Evolutionary conservation across 2,113 vertebrate species (phyloP).

Genomic region (Verasper variegatus): DNA sequence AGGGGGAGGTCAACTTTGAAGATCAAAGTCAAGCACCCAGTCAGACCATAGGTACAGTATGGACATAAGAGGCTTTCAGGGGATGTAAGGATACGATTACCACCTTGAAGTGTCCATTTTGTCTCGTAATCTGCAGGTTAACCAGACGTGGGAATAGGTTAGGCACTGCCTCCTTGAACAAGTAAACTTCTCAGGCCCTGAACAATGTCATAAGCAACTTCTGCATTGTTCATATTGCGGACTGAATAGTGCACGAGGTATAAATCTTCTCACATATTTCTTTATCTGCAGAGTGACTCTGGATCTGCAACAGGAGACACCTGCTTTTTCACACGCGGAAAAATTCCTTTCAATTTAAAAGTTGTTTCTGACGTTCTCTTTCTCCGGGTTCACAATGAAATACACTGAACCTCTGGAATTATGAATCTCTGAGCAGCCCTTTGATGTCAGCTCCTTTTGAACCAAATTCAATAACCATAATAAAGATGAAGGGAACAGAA

Average conservation of each 20-base stretch:
- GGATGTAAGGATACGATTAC: constrained; percentile 62
- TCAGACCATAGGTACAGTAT: constrained; percentile 50
- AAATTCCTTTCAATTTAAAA: constrained; percentile 69
- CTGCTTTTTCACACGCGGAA: constrained; percentile 52
- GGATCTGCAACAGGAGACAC: constrained; percentile 36
- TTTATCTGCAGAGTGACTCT: constrained; percentile 1
- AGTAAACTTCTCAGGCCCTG: neutral
- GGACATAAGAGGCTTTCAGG: constrained; percentile 60
- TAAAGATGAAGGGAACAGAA: constrained; percentile 78
- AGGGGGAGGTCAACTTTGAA: constrained; percentile 80
- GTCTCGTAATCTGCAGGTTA: constrained; percentile 59
- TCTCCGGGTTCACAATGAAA: constrained; percentile 69
- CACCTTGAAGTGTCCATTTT: constrained; percentile 67
- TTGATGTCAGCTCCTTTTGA: constrained; percentile 84
- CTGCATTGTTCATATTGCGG: too few relatives aligned
- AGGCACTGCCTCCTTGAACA: neutral
- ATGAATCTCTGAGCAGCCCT: constrained; percentile 74
- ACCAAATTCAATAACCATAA: constrained; percentile 83
- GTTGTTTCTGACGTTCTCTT: constrained; percentile 59
- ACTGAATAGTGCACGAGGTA: neutral
- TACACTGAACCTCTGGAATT: constrained; percentile 73
- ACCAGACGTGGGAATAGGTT: constrained; percentile 66
- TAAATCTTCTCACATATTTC: neutral
- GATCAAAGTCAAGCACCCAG: constrained; percentile 76
- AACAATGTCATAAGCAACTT: too few relatives aligned